Evolutionary conservation across 2,797 vertebrate genomes (phyloP), one percentile per base, ranked within the genome.

Genomic region (Otus scops): DNA sequence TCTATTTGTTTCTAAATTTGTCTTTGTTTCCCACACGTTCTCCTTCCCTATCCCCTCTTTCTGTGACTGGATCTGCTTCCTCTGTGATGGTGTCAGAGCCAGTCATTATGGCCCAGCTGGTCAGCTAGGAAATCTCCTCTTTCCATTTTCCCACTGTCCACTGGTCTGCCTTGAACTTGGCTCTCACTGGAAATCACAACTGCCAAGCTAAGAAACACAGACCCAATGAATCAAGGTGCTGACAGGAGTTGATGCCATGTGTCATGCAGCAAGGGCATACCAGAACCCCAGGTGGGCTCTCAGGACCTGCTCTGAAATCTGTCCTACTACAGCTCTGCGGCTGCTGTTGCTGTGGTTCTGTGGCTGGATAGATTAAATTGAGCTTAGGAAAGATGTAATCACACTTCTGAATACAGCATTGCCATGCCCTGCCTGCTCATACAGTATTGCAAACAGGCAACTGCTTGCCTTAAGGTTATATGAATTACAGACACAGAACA

Each of bases 1-100:
- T 94, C 79, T 88, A 24, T 93, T 94, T 96, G 92, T 95, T 90
- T 90, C 91, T 92, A 95, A 93, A 94, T 70, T 18, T 51, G 53
- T 50, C 85, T 88, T 78, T 67, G 91, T 69, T 95, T 85, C 92
- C 75, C 76, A 85, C 39, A 51, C 32, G 28, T 73, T 88, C 56
- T 75, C 67, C 70, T 36, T 95, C 84, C 43, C 68, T 45, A 22
- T 63, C 39, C 76, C 87, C n/a, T 47, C 69, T 81, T 81, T 76
- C 30, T 84, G 61, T 69, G 79, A 34, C 79, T 90, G 38, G 61
- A 81, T 74, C 79, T 89, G 82, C 53, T 88, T 94, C 85, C 81
- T 85, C 81, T 24, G 14, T 30, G 53, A 34, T 54, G 76, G 48
- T 83, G 79, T 10, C 51, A 2, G 4, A 80, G 60, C 9, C 60